phyloP scores from a whole-genome alignment of 2,113 vertebrate species.

The Aptenodytes patagonicus region DNA sequence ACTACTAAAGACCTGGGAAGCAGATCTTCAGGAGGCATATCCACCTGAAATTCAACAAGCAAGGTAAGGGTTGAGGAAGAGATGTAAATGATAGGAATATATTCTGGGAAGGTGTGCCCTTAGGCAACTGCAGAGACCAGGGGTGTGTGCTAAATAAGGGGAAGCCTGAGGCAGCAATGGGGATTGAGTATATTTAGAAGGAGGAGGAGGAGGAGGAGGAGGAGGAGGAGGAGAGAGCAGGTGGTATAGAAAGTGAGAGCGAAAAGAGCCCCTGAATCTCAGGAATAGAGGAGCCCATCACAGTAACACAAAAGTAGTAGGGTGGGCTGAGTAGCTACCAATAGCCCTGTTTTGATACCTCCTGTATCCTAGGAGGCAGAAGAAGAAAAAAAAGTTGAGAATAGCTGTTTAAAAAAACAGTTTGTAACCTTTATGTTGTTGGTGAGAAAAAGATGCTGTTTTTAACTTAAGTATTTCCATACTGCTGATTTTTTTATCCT shows the following conservation, averaged over 20 bases:
- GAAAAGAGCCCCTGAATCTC: background rate
- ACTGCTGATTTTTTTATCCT: background rate
- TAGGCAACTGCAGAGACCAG: background rate
- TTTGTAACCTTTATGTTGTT: background rate
- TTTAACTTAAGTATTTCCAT: background rate
- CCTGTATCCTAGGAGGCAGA: background rate
- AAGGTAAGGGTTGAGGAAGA: background rate
- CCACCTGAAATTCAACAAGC: background rate
- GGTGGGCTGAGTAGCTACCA: background rate
- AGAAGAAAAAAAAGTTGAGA: background rate
- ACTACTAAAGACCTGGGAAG: background rate
- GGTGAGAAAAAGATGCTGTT: background rate
- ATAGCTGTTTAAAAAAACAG: background rate
- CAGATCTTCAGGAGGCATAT: background rate
- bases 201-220: background rate
- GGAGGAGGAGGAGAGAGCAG: rapidly evolving
- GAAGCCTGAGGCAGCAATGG: background rate
- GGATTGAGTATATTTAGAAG: background rate
- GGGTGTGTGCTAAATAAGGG: background rate
- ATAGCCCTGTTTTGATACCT: background rate
- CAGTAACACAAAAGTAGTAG: background rate
- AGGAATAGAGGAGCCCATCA: background rate
- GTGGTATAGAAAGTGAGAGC: background rate
- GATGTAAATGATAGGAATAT: background rate
- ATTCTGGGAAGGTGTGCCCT: background rate